Base-by-base conservation (phyloP, 2,797 vertebrate genomes). In the Pipistrellus kuhlii region DNA sequence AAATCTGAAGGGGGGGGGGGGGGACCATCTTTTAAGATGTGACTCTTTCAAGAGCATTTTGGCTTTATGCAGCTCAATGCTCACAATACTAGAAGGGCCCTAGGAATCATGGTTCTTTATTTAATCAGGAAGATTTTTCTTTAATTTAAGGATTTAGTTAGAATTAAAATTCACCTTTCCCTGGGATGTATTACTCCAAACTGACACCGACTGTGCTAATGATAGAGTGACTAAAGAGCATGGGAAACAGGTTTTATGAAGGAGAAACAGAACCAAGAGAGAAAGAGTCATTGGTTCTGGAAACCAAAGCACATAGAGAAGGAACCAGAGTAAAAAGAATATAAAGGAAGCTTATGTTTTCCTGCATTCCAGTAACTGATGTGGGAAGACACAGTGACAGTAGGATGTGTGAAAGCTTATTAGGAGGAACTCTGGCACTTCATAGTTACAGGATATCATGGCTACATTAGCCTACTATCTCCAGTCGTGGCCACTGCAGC, bases 101-200 rank as follows among this genome's bases (percentile, higher is more conserved):
- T 51, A 66, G 69, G 81, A 85, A 75, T 12, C 6, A 53, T 21
- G n/a, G 27, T 13, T 68, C 13, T 76, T 84, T 62, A 81, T 66
- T 83, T 86, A 90, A 92, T 73, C 23, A 41, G 23, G 30, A 17
- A 73, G 0, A 21, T 21, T 78, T 93, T 80, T 75, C 62, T 85
- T 92, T 73, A 80, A 78, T 64, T 84, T 88, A 85, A 90, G 25
- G 13, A 4, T 92, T 83, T 62, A 38, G 9, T 59, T 90, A 92
- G n/a, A 41, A 35, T 85, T 90, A 83, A 93, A 90, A 87, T 91
- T 12, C 18, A 82, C 46, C 3, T 89, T 91, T 93, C 59, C 48
- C 13, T 72, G 9, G 32, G 10, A 64, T 48, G 5, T 57, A 46
- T 69, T 51, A 78, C 17, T 88, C 38, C 78, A 71, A 59, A 92